phyloP scores from a whole-genome alignment of 2,888 invertebrate species.

The Melolontha melolontha region DNA sequence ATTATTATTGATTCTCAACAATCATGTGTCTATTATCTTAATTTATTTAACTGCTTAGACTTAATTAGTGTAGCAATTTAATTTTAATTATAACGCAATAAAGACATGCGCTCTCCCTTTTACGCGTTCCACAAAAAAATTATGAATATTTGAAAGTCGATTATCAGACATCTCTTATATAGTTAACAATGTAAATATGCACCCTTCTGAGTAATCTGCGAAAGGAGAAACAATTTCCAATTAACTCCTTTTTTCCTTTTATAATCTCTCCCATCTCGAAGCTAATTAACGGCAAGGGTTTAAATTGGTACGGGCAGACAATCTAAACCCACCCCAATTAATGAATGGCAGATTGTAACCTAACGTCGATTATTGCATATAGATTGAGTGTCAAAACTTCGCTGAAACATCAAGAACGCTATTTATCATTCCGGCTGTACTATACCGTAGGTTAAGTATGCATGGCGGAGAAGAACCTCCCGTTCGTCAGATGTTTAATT shows the following conservation, averaged over 20 bases:
- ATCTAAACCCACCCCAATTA: slow-evolving; percentile 58
- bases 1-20: too few species aligned
- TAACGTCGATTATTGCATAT: slow-evolving; percentile 55
- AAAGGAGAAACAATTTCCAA: slow-evolving; percentile 60
- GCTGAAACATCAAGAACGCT: slow-evolving; percentile 49
- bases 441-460: too few species aligned
- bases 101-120: neutral
- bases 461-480: slow-evolving; percentile 25
- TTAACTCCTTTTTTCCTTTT: slow-evolving; percentile 60
- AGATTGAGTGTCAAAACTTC: slow-evolving; percentile 57
- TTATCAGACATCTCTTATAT: slow-evolving; percentile 7
- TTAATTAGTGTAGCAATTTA: neutral
- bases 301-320: slow-evolving; percentile 60
- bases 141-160: slow-evolving; percentile 9
- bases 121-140: neutral
- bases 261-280: slow-evolving; percentile 60
- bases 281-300: slow-evolving; percentile 60
- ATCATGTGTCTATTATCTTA: too few species aligned
- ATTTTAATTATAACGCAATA: neutral
- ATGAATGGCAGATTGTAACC: slow-evolving; percentile 57
- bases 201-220: slow-evolving; percentile 42
- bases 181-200: slow-evolving; percentile 32
- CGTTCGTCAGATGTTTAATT: slow-evolving; percentile 45
- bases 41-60: too few species aligned
- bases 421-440: slow-evolving; percentile 46